Conservation (phyloP, 2,797 vertebrate species). For the Hephaestus fuliginosus region DNA sequence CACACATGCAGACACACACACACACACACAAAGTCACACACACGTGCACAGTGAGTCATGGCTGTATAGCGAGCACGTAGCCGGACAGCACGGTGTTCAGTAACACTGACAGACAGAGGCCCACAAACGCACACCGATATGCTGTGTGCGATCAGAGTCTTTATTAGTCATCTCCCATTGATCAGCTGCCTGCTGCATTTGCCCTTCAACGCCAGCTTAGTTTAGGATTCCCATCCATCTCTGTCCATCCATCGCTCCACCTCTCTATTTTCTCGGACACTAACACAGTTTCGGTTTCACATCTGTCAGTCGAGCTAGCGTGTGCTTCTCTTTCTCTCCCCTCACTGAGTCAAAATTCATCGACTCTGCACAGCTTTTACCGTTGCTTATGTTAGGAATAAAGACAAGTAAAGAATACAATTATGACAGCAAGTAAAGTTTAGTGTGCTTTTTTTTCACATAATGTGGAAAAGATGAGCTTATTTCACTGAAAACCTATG, state of each 20-base stretch:
- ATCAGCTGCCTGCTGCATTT: slow-evolving; percentile 64
- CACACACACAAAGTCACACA: background rate
- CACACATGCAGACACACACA: slow-evolving; percentile 13
- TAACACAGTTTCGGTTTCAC: slow-evolving; percentile 57
- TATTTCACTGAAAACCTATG: background rate
- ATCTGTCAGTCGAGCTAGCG: slow-evolving; percentile 46
- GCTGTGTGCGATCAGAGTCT: slow-evolving; percentile 49
- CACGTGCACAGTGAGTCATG: background rate
- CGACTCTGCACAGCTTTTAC: background rate
- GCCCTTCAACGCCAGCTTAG: slow-evolving; percentile 63
- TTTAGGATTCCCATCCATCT: slow-evolving; percentile 66
- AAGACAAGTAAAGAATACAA: background rate
- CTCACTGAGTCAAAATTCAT: background rate
- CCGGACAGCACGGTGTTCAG: background rate
- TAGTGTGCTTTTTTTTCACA: background rate
- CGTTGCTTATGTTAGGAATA: fast-evolving
- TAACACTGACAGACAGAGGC: slow-evolving; percentile 41
- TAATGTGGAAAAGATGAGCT: background rate
- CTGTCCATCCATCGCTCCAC: slow-evolving; percentile 42
- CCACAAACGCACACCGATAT: slow-evolving; percentile 34
- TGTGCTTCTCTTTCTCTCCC: background rate
- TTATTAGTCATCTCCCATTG: slow-evolving; percentile 74
- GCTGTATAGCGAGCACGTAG: background rate
- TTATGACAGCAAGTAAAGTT: background rate
- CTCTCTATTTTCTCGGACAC: slow-evolving; percentile 47